Evolutionary conservation across 2,113 vertebrate species (phyloP).

Genomic region (Sceloporus undulatus): DNA sequence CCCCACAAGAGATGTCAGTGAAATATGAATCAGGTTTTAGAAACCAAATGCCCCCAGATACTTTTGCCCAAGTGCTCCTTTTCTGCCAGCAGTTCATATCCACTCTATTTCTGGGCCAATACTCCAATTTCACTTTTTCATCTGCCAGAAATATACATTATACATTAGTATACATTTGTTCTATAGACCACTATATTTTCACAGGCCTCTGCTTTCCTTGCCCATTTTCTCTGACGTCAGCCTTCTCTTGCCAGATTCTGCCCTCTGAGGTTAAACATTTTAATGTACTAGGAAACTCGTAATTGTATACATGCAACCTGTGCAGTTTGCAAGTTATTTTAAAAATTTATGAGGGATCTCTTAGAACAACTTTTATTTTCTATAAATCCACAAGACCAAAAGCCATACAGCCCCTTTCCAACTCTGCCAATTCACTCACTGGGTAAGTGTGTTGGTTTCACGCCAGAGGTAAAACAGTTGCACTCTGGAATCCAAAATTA

Average conservation of each 20-base stretch:
- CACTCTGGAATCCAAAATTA: background rate
- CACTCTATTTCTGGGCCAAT: background rate
- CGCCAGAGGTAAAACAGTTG: background rate
- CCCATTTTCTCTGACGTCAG: background rate
- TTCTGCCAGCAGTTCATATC: background rate
- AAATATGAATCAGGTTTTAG: background rate
- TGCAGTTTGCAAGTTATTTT: background rate
- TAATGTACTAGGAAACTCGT: background rate
- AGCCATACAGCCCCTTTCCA: no score
- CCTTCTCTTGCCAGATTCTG: background rate
- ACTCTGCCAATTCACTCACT: background rate
- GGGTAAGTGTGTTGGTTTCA: background rate
- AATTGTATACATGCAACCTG: background rate
- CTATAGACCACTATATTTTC: background rate
- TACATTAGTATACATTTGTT: background rate
- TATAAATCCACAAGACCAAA: background rate
- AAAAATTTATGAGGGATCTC: background rate
- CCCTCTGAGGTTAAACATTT: background rate
- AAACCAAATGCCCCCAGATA: background rate
- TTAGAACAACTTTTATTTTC: background rate
- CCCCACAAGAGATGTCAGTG: no score
- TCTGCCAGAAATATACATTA: background rate
- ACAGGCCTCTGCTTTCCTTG: background rate
- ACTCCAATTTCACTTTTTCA: background rate
- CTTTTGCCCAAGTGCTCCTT: background rate